Conservation (phyloP, 2,888 invertebrate genomes). For the Oasisia sp. region DNA sequence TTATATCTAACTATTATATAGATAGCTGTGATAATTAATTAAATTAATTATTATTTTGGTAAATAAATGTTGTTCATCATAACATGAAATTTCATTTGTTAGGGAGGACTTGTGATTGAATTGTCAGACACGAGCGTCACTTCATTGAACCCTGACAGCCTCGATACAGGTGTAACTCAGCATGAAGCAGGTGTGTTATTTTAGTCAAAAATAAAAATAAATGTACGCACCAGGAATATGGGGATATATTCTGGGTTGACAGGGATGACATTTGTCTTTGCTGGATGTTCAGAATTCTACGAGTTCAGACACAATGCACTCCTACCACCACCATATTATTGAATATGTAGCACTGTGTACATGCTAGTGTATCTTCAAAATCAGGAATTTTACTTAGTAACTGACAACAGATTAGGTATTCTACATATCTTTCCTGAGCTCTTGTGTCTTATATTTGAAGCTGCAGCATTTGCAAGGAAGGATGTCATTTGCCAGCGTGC, state of each 20-base stretch:
- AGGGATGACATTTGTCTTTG: background rate
- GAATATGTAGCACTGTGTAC: too few species aligned
- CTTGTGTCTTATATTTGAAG: background rate
- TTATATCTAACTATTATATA: too few species aligned
- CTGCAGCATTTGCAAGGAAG: background rate
- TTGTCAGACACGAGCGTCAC: background rate
- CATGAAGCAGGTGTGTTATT: background rate
- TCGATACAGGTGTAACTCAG: background rate
- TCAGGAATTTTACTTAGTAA: background rate
- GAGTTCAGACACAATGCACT: background rate
- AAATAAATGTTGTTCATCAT: too few species aligned
- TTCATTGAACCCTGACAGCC: background rate
- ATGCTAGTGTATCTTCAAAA: too few species aligned
- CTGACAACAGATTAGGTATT: background rate
- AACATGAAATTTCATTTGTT: background rate
- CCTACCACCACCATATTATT: constrained; percentile 37
- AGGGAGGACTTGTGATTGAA: constrained; percentile 4
- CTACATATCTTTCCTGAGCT: background rate
- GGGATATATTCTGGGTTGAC: background rate
- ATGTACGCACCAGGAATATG: too few species aligned
- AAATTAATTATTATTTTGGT: too few species aligned
- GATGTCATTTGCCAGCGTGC: constrained; percentile 26
- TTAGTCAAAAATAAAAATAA: background rate
- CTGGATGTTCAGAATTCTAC: background rate
- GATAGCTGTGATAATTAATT: too few species aligned